These are phyloP conservation scores for Oconnorella tubifera DNA, from an alignment of 2,888 invertebrate species.

Conservation along the genomic window DNA sequence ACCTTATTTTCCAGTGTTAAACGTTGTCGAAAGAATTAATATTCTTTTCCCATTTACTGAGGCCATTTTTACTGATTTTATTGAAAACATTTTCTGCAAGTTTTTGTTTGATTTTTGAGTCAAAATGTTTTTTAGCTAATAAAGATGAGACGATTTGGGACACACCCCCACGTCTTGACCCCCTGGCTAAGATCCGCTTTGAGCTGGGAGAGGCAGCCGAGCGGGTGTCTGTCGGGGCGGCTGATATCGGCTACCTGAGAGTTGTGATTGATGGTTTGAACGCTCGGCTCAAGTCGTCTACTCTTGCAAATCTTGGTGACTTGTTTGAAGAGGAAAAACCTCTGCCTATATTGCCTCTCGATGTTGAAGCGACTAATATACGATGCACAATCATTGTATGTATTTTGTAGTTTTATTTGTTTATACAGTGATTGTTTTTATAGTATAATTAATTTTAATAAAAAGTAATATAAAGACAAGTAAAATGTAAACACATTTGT, in stretches of 20 bases:
- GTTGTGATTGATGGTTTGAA: conserved; percentile 31
- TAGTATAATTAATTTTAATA: background rate
- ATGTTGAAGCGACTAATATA: conserved; percentile 38
- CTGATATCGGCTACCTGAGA: conserved; percentile 37
- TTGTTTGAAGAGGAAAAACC: conserved; percentile 83
- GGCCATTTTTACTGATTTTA: background rate
- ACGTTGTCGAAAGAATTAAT: too few species aligned
- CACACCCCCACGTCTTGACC: too few species aligned
- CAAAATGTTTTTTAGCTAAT: background rate
- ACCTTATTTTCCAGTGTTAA: too few species aligned
- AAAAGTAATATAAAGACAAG: background rate
- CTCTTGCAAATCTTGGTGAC: conserved; percentile 75
- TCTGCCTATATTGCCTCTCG: conserved; percentile 74
- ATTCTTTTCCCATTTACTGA: too few species aligned
- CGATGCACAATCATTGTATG: conserved; percentile 35
- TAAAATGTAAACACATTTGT: conserved; percentile 50
- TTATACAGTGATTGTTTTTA: background rate
- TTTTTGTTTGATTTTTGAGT: background rate
- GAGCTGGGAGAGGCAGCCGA: conserved; percentile 17
- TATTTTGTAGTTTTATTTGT: background rate
- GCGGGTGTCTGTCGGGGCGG: conserved; percentile 26
- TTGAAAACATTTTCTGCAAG: background rate
- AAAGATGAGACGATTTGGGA: too few species aligned
- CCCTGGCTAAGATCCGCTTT: conserved; percentile 12
- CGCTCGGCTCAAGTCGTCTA: conserved; percentile 61